phyloP scores from a whole-genome alignment of 1,140 invertebrate species.

The Octopus sinensis region DNA sequence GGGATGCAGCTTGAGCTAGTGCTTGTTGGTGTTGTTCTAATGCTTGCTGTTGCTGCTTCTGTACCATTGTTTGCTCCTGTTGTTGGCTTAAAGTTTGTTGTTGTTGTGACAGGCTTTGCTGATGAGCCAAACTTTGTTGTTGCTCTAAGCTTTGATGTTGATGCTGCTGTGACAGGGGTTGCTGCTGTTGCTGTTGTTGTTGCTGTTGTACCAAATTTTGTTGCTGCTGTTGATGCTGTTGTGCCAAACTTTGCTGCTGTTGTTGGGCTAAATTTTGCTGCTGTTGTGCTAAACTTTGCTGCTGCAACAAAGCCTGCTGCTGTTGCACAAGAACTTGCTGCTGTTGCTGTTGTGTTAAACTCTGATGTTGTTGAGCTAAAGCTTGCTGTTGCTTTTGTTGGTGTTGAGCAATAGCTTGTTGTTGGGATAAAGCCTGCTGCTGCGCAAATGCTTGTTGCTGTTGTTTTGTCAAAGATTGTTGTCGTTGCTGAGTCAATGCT shows the following conservation, averaged over 20 bases:
- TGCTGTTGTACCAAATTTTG: background rate
- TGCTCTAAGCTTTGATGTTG: background rate
- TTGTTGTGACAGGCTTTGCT: background rate
- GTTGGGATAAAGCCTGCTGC: background rate
- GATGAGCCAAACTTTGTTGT: background rate
- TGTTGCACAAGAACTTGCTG: background rate
- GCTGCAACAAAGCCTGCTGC: background rate
- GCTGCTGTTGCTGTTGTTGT: background rate
- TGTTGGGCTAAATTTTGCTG: constrained; percentile 7
- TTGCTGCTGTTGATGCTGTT: background rate
- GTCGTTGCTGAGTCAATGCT: background rate
- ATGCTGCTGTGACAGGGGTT: background rate
- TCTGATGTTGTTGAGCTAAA: background rate
- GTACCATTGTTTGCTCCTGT: background rate
- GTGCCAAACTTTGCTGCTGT: background rate
- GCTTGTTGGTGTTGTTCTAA: background rate
- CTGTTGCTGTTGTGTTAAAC: background rate
- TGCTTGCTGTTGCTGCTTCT: background rate
- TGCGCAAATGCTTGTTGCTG: constrained; percentile 8
- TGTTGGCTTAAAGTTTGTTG: background rate
- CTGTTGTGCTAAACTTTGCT: background rate
- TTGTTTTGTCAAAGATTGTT: background rate
- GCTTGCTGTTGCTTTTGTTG: background rate
- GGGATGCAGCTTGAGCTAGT: background rate
- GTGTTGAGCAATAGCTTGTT: background rate